phyloP scores from a whole-genome alignment of 2,113 vertebrate species.

The Platysteira castanea region DNA sequence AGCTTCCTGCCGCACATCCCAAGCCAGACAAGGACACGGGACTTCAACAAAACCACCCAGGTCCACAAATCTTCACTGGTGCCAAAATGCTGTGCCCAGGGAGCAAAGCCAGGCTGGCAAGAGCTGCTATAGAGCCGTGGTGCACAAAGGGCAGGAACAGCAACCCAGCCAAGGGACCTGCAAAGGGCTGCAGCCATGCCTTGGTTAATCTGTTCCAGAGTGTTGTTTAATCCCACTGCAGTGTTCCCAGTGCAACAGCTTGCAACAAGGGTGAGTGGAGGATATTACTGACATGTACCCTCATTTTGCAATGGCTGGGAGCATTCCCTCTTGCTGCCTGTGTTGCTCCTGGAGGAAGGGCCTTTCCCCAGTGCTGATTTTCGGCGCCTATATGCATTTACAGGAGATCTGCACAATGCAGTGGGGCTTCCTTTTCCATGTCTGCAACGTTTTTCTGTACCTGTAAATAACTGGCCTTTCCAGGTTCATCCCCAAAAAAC shows the following conservation, averaged over 20 bases:
- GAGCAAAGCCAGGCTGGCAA: background rate
- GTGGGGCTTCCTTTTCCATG: background rate
- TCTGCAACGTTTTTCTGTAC: background rate
- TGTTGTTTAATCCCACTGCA: background rate
- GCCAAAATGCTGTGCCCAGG: fast-evolving
- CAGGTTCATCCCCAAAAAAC: background rate
- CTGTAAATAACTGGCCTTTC: background rate
- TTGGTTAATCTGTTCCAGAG: background rate
- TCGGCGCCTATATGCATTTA: background rate
- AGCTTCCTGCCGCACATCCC: background rate
- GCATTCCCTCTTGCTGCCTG: background rate
- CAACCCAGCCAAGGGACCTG: background rate
- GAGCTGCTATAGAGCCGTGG: fast-evolving
- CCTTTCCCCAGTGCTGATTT: background rate
- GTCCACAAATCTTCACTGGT: too few relatives aligned
- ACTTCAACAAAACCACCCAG: fast-evolving
- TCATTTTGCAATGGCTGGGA: background rate
- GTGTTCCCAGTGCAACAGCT: background rate
- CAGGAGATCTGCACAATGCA: background rate
- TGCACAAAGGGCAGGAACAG: background rate
- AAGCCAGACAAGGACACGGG: background rate
- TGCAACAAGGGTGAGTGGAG: background rate
- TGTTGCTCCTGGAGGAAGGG: background rate
- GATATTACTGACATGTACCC: background rate
- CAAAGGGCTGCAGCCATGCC: background rate